Evolutionary conservation across 2,113 vertebrate genomes (phyloP), one percentile per base, ranked within the genome.

Genomic region (Mus pahari): DNA sequence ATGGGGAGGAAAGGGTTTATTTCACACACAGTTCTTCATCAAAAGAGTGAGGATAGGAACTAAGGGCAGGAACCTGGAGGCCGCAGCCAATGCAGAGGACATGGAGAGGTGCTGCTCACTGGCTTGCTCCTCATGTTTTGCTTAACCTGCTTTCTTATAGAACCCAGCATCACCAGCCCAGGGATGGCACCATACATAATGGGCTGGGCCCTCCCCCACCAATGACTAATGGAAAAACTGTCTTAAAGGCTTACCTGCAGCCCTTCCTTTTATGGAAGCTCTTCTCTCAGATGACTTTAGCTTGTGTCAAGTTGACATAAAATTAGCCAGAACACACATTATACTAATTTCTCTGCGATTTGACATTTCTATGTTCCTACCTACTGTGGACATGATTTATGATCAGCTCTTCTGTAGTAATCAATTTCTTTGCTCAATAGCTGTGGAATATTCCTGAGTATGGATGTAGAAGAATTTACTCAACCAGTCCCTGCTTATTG

Each of bases 321-420:
- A 84, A 64, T 60, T 84, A 31, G 58, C 58, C 81, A 84, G 81
- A 45, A 31, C n/a, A 66, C 33, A 70, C 45, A 86, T 26, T 81
- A 45, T 68, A 53, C 66, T 60, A 62, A 89, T 92, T 86, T 36
- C 62, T 95, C 89, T 90, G 17, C 39, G n/a, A 64, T 78, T 82
- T 96, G 88, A 96, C 64, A 90, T 78, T 95, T 84, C 64, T 50
- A 87, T 14, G 93, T 92, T 89, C 22, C 12, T 73, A 68, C 73
- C 50, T 82, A 83, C 75, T 42, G n/a, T 71, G n/a, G 11, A 81
- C 14, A 36, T 83, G 62, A 86, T 92, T 94, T 45, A 88, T 53
- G 58, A 92, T 88, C 62, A 92, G 11, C 7, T 20, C 39, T 90
- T 84, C 42, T 28, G 68, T 12, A 70, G 82, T 64, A 94, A 88